Evolutionary conservation across 2,888 invertebrate species (phyloP), one percentile per base, ranked within the genome.

Genomic region (Pristionchus maxplancki): DNA sequence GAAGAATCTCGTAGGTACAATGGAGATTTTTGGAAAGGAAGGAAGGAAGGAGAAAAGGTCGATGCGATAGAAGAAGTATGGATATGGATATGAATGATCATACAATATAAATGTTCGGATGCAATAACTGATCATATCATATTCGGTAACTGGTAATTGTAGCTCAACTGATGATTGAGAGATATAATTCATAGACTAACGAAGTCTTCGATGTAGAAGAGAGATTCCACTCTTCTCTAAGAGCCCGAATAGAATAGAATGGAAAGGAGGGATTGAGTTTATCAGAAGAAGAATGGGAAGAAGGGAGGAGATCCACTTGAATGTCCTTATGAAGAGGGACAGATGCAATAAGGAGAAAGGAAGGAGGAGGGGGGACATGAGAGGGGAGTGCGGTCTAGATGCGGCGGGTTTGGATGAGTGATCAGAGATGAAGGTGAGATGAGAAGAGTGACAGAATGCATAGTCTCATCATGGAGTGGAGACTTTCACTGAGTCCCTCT

Each of bases 301-400:
- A 85, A 62, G 62, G 31, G 82, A 34, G 53, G 11, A 24, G 37
- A 53, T 50, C 50, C 50, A 53, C 48, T 53, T 50, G 82, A n/a
- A 53, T 50, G 82, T 82, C 48, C 48, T 82, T 48, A 82, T 50
- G 62, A 82, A 50, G 82, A 40, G 40, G n/a, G n/a, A n/a, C 34
- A 58, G 37, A 53, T 40, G 48, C n/a, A 62, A 84, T 37, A 84
- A 84, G 48, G 15, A 24, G 44, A 28, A 84, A n/a, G n/a, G 62
- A 31, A 84, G 37, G 62, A 84, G 34, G 31, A 84, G 84, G 31
- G 37, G n/a, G 37, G 34, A 15, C 11, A 37, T 6, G 24, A 31
- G 82, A 40, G 24, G 82, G 50, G n/a, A 40, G 44, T 13, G 28
- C 13, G 44, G 48, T 24, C 3, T 28, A 40, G 82, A 24, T 8